phyloP scores from a whole-genome alignment of 2,888 invertebrate species.

The Diaphora mendica region DNA sequence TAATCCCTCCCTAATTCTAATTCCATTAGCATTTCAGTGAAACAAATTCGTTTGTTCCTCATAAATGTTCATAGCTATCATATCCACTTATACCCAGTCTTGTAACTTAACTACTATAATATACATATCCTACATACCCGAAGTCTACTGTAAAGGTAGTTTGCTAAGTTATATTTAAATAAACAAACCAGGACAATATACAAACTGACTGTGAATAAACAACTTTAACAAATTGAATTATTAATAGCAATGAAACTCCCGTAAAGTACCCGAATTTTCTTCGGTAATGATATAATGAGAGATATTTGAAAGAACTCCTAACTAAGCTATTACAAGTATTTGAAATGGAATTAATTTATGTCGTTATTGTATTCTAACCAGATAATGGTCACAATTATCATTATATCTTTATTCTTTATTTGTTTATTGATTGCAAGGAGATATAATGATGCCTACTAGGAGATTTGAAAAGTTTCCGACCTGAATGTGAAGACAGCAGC shows the following conservation, averaged over 20 bases:
- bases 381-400: conserved; percentile 4
- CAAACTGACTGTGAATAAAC: neutral
- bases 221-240: neutral
- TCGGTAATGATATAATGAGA: neutral
- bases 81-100: neutral
- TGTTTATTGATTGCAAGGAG: neutral
- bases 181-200: neutral
- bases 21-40: neutral
- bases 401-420: neutral
- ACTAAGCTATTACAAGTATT: neutral
- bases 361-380: neutral
- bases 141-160: neutral
- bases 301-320: neutral
- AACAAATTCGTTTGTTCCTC: neutral
- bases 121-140: no score
- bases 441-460: neutral
- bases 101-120: no score
- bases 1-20: no score
- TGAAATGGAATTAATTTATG: neutral
- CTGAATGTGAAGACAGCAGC: no score
- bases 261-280: neutral
- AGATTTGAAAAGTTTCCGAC: no score
- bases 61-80: neutral
- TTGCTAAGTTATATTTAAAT: neutral
- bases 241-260: neutral